Evolutionary conservation across 2,888 invertebrate genomes (phyloP), one percentile per base, ranked within the genome.

Genomic region (Drosophila formosana): DNA sequence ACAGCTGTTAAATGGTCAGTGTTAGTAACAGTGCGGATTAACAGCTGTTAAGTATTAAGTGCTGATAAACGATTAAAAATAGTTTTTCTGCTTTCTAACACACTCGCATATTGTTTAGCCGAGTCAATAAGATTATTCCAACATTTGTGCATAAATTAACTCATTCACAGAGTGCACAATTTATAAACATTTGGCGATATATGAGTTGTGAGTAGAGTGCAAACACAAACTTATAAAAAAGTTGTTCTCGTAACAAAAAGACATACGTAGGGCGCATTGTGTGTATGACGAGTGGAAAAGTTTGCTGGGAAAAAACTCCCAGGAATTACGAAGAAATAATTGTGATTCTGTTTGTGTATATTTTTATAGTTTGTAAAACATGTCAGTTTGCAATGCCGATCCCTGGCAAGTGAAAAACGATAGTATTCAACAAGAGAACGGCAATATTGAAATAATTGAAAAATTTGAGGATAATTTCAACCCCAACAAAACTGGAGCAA

Each of bases 371-470:
- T 58, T 57, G 43, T 68, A 58, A 88, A 83, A 83, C 66, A 83
- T 83, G 83, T 85, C 83, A 85, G 72, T 78, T 88, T 72, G 68
- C 55, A 64, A 61, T 71, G 68, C 75, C 75, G 88, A 83, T 75
- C 83, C 83, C 47, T 83, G 83, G 83, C 86, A 83, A 71, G 62
- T 85, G 41, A 82, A 52, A 58, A 75, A 64, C 46, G 62, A 67
- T 57, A 61, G 39, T 43, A 67, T 28, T 60, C 18, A 72, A 65
- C 52, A 55, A n/a, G 53, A 64, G 41, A 57, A 62, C 51, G 66
- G 70, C 25, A 69, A 66, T 41, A 62, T 7, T 23, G 51, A 52
- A 13, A 64, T 66, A 5, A 53, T 61, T 51, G 67, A 65, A 23
- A 75, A 62, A 50, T 85, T 85, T 18, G 85, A 85, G 57, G 85